Percentiles rank a stretch among this genome's conserved stretches.
phyloP scores from a whole-genome alignment of 2,113 vertebrate species.

The Pelodiscus sinensis region DNA sequence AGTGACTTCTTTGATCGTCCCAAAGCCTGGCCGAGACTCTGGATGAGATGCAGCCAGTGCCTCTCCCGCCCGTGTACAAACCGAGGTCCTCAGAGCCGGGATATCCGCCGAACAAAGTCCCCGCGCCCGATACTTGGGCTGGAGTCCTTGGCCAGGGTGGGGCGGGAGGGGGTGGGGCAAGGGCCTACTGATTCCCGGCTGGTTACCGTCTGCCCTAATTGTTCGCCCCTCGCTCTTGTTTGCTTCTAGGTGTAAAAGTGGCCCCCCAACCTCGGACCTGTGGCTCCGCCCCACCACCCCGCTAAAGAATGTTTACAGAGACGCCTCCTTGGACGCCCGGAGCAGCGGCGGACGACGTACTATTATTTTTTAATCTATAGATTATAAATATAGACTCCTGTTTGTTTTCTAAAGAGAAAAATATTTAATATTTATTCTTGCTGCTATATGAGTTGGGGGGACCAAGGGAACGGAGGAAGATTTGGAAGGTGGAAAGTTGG shows the following conservation, averaged over 20 bases:
- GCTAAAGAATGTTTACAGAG: constrained; percentile 7
- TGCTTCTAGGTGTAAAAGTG: constrained; percentile 23
- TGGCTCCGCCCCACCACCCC: background rate
- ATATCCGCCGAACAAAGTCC: background rate
- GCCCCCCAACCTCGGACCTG: background rate
- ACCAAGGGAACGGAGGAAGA: background rate
- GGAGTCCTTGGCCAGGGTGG: background rate
- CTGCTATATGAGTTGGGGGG: constrained; percentile 16
- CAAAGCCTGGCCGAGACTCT: background rate
- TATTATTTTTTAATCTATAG: background rate
- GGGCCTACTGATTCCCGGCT: background rate
- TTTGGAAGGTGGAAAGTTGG: background rate
- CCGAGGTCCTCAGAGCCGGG: too few species aligned
- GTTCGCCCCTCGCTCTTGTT: background rate
- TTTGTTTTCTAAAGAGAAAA: background rate
- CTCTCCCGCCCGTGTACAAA: background rate
- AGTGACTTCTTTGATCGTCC: background rate
- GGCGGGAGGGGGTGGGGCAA: background rate
- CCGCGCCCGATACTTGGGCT: background rate
- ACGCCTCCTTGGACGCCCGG: background rate
- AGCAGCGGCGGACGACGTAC: background rate
- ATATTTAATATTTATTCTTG: constrained; percentile 61
- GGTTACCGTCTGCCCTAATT: background rate
- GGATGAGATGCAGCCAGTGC: background rate
- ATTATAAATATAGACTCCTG: constrained; percentile 21